Base-by-base conservation (phyloP, 2,888 invertebrate species). In the Ischnus inquisitorius region DNA sequence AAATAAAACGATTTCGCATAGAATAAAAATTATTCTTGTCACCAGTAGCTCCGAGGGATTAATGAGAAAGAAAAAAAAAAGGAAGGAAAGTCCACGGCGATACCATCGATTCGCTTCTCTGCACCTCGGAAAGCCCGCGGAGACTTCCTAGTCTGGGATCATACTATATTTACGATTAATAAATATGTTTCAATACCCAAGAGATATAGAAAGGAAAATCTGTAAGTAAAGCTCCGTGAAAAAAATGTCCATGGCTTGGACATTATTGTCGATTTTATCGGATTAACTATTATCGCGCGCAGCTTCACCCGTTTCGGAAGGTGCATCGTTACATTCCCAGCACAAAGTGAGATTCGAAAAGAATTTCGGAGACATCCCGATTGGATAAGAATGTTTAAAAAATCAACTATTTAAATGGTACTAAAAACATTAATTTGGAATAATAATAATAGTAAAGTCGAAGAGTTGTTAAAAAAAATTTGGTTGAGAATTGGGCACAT, bases 251-350 rank as follows among this genome's bases (percentile, higher is more conserved):
- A 10, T 43, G 76, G 68, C 82, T n/a, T n/a, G 25, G 65, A 57
- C 65, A 4, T 78, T 78, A 72, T 74, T 78, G 68, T 82, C 68
- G 67, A 78, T 78, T 51, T 82, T 82, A 82, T 82, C 82, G 67
- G 46, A 62, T 72, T 51, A 72, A 74, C 43, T 68, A 82, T 78
- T 74, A 43, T 19, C 74, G 74, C 48, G 43, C 14, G 68, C 69
- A 75, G 68, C 69, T 74, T 74, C 64, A 78, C 57, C 34, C 51
- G 67, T 48, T 74, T 46, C 43, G 39, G 74, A n/a, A n/a, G n/a
- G n/a, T n/a, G n/a, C n/a, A n/a, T n/a, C n/a, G n/a, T n/a, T n/a
- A n/a, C n/a, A n/a, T n/a, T n/a, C n/a, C n/a, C n/a, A n/a, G n/a
- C n/a, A n/a, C n/a, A n/a, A n/a, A n/a, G n/a, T n/a, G n/a, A n/a